Conservation (phyloP, 2,113 vertebrate species). For the Podocnemis expansa region DNA sequence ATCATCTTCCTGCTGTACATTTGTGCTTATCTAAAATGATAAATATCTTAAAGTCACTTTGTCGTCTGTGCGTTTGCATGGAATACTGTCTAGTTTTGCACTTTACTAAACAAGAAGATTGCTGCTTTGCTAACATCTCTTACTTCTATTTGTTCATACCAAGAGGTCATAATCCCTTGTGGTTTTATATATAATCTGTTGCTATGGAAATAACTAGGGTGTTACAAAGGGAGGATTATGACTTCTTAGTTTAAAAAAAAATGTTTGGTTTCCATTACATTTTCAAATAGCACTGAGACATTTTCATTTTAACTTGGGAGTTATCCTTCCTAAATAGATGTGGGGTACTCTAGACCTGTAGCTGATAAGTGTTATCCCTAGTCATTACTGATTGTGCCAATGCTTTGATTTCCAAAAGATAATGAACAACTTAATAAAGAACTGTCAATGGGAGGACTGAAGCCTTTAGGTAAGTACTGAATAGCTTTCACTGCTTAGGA, state of each 20-base stretch:
- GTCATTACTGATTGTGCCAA: slow-evolving; percentile 63
- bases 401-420: slow-evolving; percentile 67
- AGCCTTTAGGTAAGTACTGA: slow-evolving; percentile 30
- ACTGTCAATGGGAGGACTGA: slow-evolving; percentile 9
- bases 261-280: slow-evolving; percentile 46
- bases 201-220: slow-evolving; percentile 53
- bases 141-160: slow-evolving; percentile 2
- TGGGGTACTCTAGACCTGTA: slow-evolving; percentile 46
- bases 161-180: slow-evolving; percentile 53
- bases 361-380: slow-evolving; percentile 61
- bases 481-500: slow-evolving; percentile 62
- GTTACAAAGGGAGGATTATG: slow-evolving; percentile 50
- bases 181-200: slow-evolving; percentile 56
- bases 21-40: neutral
- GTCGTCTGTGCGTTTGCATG: neutral
- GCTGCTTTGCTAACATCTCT: slow-evolving; percentile 32
- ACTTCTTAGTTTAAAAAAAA: slow-evolving; percentile 64
- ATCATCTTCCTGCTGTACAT: neutral
- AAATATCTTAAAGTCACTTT: neutral
- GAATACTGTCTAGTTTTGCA: neutral
- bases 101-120: slow-evolving; percentile 42
- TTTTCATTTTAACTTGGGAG: slow-evolving; percentile 37
- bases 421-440: slow-evolving; percentile 66
- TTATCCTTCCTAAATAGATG: slow-evolving; percentile 65
- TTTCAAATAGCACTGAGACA: slow-evolving; percentile 49